phyloP scores from a whole-genome alignment of 2,113 vertebrate species.

The Psettodes erumei region DNA sequence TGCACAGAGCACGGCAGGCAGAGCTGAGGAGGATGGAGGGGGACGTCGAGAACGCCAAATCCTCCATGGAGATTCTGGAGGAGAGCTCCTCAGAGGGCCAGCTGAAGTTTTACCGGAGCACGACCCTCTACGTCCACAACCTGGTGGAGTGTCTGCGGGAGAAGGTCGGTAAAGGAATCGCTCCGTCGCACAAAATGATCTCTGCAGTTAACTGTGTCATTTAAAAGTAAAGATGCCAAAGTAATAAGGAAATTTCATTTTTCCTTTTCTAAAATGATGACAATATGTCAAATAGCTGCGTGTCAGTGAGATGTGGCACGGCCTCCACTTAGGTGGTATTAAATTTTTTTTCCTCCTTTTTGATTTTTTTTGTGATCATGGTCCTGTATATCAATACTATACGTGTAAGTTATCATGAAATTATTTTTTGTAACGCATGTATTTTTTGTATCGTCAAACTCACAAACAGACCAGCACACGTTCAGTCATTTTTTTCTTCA shows the following conservation, averaged over 20 bases:
- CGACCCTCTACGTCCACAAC: conserved; percentile 88
- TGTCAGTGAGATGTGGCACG: not conserved
- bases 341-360: no score
- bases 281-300: not conserved
- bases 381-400: not conserved
- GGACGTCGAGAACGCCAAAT: conserved; percentile 85
- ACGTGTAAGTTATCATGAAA: no score
- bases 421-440: no score
- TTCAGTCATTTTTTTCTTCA: no score
- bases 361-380: no score
- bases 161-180: conserved; percentile 82
- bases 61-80: conserved; percentile 84
- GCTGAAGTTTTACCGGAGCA: conserved; percentile 89
- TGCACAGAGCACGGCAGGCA: conserved; percentile 88
- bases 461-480: not conserved
- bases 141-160: conserved; percentile 92
- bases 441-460: not conserved
- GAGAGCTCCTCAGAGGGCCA: conserved; percentile 80
- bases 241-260: not conserved
- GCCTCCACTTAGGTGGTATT: no score
- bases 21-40: conserved; percentile 86
- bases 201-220: not conserved
- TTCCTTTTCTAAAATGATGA: not conserved
- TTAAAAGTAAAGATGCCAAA: not conserved
- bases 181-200: not conserved